phyloP scores from a whole-genome alignment of 2,888 invertebrate genomes.

The Diarsia brunnea region DNA sequence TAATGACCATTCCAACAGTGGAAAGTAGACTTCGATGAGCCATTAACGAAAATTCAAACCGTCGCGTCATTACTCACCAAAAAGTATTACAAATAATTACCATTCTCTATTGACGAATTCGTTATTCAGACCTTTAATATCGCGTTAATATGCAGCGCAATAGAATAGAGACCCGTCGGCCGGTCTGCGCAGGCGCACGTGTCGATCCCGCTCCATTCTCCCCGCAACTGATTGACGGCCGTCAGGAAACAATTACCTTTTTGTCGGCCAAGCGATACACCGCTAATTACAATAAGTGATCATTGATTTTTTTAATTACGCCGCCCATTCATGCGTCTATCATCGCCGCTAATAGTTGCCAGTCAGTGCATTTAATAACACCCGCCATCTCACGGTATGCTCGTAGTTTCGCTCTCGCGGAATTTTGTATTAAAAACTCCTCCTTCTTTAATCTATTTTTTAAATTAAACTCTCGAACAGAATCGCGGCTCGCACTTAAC shows the following conservation, averaged over 20 bases:
- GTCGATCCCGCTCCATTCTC: constrained; percentile 71
- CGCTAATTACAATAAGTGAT: constrained; percentile 90
- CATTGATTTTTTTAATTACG: constrained; percentile 89
- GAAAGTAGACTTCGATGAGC: background rate
- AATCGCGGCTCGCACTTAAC: constrained; percentile 50
- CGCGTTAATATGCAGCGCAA: constrained; percentile 48
- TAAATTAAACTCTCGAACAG: constrained; percentile 69
- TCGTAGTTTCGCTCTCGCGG: constrained; percentile 83
- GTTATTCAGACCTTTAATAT: constrained; percentile 53
- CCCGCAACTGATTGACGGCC: constrained; percentile 78
- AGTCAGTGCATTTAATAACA: constrained; percentile 90
- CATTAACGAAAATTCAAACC: constrained; percentile 12
- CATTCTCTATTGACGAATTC: constrained; percentile 59
- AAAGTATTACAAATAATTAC: constrained; percentile 62
- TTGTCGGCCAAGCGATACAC: constrained; percentile 85
- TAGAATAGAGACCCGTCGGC: constrained; percentile 42
- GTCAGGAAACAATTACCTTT: constrained; percentile 89
- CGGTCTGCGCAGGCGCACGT: constrained; percentile 72
- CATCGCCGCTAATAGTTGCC: constrained; percentile 87
- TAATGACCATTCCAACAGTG: background rate
- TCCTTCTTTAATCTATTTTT: constrained; percentile 71
- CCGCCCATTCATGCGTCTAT: constrained; percentile 87
- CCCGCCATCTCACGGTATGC: constrained; percentile 76
- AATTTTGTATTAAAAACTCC: constrained; percentile 84
- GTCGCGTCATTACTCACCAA: constrained; percentile 30